Percentiles rank a stretch among this genome's conserved stretches.
Evolutionary conservation across 2,113 vertebrate genomes (phyloP).

Genomic region (Phodopus roborovskii): DNA sequence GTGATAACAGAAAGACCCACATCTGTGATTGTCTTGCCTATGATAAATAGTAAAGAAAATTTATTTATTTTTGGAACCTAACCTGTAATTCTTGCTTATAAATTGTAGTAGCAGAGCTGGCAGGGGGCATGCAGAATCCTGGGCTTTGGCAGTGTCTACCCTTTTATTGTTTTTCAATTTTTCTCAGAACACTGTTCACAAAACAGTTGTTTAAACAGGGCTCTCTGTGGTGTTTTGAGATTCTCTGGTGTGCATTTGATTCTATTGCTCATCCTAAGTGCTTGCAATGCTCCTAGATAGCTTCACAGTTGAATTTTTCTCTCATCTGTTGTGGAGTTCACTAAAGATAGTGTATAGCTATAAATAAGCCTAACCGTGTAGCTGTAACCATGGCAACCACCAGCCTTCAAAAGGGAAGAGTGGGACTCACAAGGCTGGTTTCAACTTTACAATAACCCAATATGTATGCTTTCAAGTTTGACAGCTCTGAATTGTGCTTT

Average conservation of each 20-base stretch:
- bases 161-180: slow-evolving; percentile 56
- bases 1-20: neutral
- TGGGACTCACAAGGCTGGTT: slow-evolving; percentile 78
- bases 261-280: slow-evolving; percentile 58
- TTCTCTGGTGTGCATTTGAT: slow-evolving; percentile 75
- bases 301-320: slow-evolving; percentile 83
- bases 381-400: slow-evolving; percentile 85
- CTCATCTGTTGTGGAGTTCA: slow-evolving; percentile 84
- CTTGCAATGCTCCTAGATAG: slow-evolving; percentile 80
- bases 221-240: slow-evolving; percentile 63
- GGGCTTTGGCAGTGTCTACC: slow-evolving; percentile 25
- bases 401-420: slow-evolving; percentile 80
- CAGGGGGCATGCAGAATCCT: slow-evolving; percentile 38
- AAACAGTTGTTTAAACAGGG: slow-evolving; percentile 67
- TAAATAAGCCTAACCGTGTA: slow-evolving; percentile 87
- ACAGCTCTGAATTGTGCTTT: slow-evolving; percentile 63
- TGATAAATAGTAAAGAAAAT: neutral
- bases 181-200: slow-evolving; percentile 61
- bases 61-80: slow-evolving; percentile 10
- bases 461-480: slow-evolving; percentile 75
- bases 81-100: slow-evolving; percentile 11
- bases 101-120: slow-evolving; percentile 27
- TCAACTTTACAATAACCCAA: slow-evolving; percentile 78
- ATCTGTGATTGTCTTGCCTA: neutral
- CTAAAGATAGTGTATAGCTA: slow-evolving; percentile 84